phyloP scores from a whole-genome alignment of 1,140 invertebrate species.

The Tetramorium parvispinum region DNA sequence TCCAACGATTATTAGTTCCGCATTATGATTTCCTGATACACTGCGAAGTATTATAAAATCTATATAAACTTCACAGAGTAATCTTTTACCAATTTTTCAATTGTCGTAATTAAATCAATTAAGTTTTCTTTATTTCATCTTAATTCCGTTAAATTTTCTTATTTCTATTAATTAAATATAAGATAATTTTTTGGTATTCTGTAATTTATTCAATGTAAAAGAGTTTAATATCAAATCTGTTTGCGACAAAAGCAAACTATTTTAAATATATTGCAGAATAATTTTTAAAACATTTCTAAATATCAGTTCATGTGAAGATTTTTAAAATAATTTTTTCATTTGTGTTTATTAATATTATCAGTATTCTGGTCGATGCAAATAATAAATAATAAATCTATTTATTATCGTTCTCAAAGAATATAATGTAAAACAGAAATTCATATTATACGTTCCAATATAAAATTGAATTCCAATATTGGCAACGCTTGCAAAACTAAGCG shows the following conservation, averaged over 20 bases:
- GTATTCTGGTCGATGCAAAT: not conserved
- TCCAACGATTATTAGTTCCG: slow-evolving; percentile 1
- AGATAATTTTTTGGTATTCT: not conserved
- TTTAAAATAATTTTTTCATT: not conserved
- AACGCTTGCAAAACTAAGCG: not conserved
- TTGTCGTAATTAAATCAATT: not conserved
- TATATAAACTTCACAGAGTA: not conserved
- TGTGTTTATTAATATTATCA: not conserved
- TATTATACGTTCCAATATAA: not conserved
- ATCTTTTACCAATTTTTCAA: not conserved
- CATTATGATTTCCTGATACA: not conserved
- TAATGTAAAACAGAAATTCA: not conserved
- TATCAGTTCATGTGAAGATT: too few relatives aligned
- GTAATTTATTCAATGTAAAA: not conserved
- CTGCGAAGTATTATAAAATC: not conserved
- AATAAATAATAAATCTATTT: not conserved
- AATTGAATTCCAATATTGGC: not conserved
- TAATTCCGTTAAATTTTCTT: not conserved
- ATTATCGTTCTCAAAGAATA: not conserved
- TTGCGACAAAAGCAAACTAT: not conserved
- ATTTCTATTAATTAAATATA: not conserved
- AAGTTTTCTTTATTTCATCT: not conserved
- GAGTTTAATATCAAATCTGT: not conserved
- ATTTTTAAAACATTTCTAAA: not conserved
- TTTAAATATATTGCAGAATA: not conserved